phyloP scores from a whole-genome alignment of 2,888 invertebrate genomes.

The Allacma fusca region DNA sequence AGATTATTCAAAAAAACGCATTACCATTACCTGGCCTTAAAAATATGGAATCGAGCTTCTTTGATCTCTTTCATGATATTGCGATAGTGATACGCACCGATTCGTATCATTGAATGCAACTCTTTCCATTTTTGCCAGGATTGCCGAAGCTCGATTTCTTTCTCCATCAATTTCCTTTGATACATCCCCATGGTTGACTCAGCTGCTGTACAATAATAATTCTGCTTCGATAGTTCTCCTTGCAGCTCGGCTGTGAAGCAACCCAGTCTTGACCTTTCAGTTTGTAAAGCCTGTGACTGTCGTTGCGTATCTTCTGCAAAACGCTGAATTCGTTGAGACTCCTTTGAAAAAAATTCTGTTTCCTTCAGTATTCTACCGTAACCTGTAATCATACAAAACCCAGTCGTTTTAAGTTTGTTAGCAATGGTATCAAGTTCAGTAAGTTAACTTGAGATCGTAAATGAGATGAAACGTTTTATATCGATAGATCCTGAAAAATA shows the following conservation, averaged over 20 bases:
- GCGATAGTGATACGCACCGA: slow-evolving; percentile 56
- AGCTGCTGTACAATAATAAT: slow-evolving; percentile 51
- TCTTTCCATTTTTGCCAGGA: slow-evolving; percentile 54
- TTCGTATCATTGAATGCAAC: slow-evolving; percentile 56
- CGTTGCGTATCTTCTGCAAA: slow-evolving; percentile 54
- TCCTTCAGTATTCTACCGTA: slow-evolving; percentile 47
- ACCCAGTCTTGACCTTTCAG: slow-evolving; percentile 52
- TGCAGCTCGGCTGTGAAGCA: slow-evolving; percentile 54
- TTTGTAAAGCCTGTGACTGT: slow-evolving; percentile 53
- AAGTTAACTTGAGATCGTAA: too few relatives aligned
- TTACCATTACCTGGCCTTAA: not conserved
- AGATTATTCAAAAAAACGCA: not conserved
- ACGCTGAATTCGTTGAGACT: slow-evolving; percentile 51
- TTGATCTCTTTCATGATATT: slow-evolving; percentile 1
- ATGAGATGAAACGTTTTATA: too few relatives aligned
- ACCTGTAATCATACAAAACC: too few relatives aligned
- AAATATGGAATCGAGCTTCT: not conserved
- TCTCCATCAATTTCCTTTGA: slow-evolving; percentile 48
- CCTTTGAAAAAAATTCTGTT: slow-evolving; percentile 51
- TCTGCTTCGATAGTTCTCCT: slow-evolving; percentile 52
- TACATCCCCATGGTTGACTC: slow-evolving; percentile 49
- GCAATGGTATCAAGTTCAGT: not conserved
- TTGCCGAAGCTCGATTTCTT: slow-evolving; percentile 48
- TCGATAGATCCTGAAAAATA: too few relatives aligned
- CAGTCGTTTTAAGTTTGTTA: too few relatives aligned